A percentile compares a stretch with the other conserved stretches of the same genome.
Evolutionary conservation across 2,888 invertebrate species (phyloP).

Genomic region (Campoplex nolae): DNA sequence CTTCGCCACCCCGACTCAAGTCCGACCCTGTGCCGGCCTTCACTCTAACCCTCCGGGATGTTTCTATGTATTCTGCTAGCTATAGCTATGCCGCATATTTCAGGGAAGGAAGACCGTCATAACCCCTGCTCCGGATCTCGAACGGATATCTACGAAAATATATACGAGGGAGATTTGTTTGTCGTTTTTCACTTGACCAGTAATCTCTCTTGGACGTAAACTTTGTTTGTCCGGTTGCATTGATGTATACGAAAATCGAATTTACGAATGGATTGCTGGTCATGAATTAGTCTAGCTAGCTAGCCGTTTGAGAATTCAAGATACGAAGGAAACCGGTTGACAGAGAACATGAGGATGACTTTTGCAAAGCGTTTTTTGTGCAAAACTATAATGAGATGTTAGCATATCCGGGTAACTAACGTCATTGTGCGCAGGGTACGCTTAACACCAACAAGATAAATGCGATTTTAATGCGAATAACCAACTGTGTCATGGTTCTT

Average conservation of each 20-base stretch:
- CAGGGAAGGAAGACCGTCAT: slow-evolving; percentile 70
- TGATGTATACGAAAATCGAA: slow-evolving; percentile 36
- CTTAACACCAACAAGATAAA: slow-evolving; percentile 62
- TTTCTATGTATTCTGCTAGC: slow-evolving; percentile 23
- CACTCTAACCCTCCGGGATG: slow-evolving; percentile 39
- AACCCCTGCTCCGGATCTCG: slow-evolving; percentile 42
- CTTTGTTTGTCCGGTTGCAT: slow-evolving; percentile 34
- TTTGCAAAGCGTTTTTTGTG: slow-evolving; percentile 22
- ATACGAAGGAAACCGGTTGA: slow-evolving; percentile 52
- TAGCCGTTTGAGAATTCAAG: background rate
- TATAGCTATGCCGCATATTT: slow-evolving; percentile 67
- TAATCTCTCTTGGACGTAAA: slow-evolving; percentile 53
- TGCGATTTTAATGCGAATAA: slow-evolving; percentile 70
- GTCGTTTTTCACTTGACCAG: slow-evolving; percentile 50
- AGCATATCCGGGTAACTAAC: slow-evolving; percentile 24
- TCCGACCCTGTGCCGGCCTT: slow-evolving; percentile 44
- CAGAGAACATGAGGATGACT: slow-evolving; percentile 2
- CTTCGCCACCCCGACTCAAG: slow-evolving; percentile 60
- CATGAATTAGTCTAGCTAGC: slow-evolving; percentile 7
- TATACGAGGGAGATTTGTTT: slow-evolving; percentile 72
- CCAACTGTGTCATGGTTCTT: slow-evolving; percentile 54
- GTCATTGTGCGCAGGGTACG: slow-evolving; percentile 31
- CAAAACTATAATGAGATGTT: slow-evolving; percentile 58
- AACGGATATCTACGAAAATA: slow-evolving; percentile 50
- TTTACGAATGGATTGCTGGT: slow-evolving; percentile 35